Percentiles rank a stretch among this genome's conserved stretches.
phyloP scores from a whole-genome alignment of 2,797 vertebrate species.

The Mastacembelus armatus region DNA sequence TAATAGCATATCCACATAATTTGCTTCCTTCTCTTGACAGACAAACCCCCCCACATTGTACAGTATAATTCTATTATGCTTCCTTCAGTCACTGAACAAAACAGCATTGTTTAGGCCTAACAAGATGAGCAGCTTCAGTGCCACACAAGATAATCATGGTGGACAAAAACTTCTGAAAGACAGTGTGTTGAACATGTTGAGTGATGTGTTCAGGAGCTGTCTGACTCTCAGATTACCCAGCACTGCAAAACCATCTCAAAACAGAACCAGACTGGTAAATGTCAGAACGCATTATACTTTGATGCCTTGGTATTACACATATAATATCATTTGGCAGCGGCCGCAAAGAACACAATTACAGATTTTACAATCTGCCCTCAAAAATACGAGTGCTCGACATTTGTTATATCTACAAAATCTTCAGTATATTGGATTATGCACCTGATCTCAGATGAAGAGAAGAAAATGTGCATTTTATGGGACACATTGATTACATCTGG shows the following conservation, averaged over 20 bases:
- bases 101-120: conserved; percentile 58
- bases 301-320: conserved; percentile 38
- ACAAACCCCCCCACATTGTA: conserved; percentile 66
- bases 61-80: conserved; percentile 68
- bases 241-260: conserved; percentile 40
- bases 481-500: conserved; percentile 81
- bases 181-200: conserved; percentile 32
- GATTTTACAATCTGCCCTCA: conserved; percentile 66
- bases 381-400: conserved; percentile 59
- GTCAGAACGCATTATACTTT: conserved; percentile 64
- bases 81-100: conserved; percentile 71
- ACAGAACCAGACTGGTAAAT: conserved; percentile 55
- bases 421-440: conserved; percentile 64
- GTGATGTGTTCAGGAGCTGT: conserved; percentile 48
- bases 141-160: conserved; percentile 64
- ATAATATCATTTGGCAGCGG: conserved; percentile 42
- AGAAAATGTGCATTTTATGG: conserved; percentile 79
- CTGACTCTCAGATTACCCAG: conserved; percentile 38
- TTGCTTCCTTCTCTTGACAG: conserved; percentile 70
- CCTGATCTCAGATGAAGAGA: conserved; percentile 73
- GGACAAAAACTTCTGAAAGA: conserved; percentile 52
- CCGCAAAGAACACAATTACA: conserved; percentile 56
- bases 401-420: conserved; percentile 74
- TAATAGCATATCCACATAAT: conserved; percentile 71
- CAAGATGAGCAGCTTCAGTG: conserved; percentile 47